phyloP scores from a whole-genome alignment of 2,797 vertebrate species.

The Parauchenoglanis ngamensis region DNA sequence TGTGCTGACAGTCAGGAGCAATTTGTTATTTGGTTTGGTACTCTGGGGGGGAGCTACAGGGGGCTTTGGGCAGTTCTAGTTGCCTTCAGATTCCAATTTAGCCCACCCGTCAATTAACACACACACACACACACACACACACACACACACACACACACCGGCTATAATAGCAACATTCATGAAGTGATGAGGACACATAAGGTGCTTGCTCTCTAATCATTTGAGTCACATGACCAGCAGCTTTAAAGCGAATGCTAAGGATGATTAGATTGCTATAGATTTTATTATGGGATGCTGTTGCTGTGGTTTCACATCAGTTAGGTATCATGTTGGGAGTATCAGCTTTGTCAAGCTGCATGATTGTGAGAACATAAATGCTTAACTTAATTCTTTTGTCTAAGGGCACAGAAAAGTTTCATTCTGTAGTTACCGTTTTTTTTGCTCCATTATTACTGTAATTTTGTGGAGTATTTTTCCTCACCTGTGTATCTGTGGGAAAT shows the following conservation, averaged over 20 bases:
- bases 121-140: constrained; percentile 35
- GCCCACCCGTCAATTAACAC: constrained; percentile 47
- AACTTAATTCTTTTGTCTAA: neutral
- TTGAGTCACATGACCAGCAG: constrained; percentile 41
- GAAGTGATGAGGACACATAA: constrained; percentile 35
- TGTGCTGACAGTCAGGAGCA: constrained; percentile 32
- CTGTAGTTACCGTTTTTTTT: neutral
- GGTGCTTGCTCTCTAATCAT: constrained; percentile 20
- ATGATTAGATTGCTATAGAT: constrained; percentile 52
- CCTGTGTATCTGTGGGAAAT: constrained; percentile 3
- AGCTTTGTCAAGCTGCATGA: constrained; percentile 15
- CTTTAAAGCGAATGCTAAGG: constrained; percentile 21
- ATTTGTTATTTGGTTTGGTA: constrained; percentile 29
- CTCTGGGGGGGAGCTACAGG: constrained; percentile 21
- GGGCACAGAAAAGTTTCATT: constrained; percentile 4
- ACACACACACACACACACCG: constrained; percentile 33
- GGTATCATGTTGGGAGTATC: constrained; percentile 25
- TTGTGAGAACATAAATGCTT: neutral
- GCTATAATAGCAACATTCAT: constrained; percentile 50
- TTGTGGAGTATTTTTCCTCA: neutral
- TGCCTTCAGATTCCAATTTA: constrained; percentile 42
- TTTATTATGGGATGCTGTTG: constrained; percentile 45
- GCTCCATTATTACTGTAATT: neutral
- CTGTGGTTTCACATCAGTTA: constrained; percentile 37
- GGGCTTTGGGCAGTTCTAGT: constrained; percentile 15